phyloP scores from a whole-genome alignment of 2,797 vertebrate genomes.

The Epinephelus coioides region DNA sequence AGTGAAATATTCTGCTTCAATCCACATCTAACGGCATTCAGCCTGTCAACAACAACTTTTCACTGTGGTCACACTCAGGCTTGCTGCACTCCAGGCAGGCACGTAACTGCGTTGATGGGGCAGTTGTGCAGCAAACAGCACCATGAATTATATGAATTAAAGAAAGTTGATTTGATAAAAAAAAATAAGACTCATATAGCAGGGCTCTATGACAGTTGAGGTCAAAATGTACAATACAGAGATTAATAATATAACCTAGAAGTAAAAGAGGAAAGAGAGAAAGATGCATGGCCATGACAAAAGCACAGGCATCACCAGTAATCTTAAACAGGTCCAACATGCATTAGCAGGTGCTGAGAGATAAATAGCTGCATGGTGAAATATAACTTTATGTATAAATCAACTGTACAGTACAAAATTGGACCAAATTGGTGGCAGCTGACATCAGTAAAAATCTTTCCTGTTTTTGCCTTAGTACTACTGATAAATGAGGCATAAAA shows the following conservation, averaged over 20 bases:
- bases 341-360: not conserved
- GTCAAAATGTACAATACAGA: not conserved
- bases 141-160: too few species aligned
- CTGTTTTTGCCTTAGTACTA: not conserved
- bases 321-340: not conserved
- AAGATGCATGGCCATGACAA: not conserved
- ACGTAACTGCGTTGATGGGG: too few species aligned
- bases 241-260: not conserved
- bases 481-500: conserved; percentile 6
- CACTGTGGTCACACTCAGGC: too few species aligned
- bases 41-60: too few species aligned
- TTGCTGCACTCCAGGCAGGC: too few species aligned
- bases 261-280: not conserved
- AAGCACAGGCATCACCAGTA: not conserved
- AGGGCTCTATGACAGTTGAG: not conserved
- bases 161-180: too few species aligned
- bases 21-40: too few species aligned
- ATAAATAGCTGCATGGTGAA: not conserved
- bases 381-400: not conserved
- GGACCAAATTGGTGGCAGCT: not conserved
- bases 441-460: not conserved
- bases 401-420: not conserved
- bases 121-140: too few species aligned
- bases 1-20: too few species aligned
- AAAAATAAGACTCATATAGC: too few species aligned